Evolutionary conservation across 2,113 vertebrate genomes (phyloP), one percentile per base, ranked within the genome.

Genomic region (Tursiops truncatus): DNA sequence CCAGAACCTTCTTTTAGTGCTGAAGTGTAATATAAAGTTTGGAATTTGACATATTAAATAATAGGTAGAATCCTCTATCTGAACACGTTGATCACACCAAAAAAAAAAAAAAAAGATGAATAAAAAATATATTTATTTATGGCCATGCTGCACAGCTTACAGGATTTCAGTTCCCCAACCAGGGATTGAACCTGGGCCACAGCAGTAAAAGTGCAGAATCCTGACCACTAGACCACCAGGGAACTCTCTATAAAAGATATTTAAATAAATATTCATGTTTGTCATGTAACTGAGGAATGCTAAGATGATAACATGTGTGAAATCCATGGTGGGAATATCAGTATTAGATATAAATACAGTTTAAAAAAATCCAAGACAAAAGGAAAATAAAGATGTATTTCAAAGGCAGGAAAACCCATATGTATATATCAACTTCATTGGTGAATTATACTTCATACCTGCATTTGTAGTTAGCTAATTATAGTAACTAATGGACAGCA

Each of bases 381-480:
- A 80, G 41, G 33, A 76, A 93, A 77, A 60, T 38, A 83, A 77
- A 58, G 20, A 79, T 82, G 5, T 81, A 44, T 97, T 97, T 95
- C 68, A 93, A 90, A 88, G 47, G 26, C 86, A 87, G 28, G 38
- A 23, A 63, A 71, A 77, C 67, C 50, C 25, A 10, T 84, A 38
- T 63, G 2, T 94, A 0, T 93, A 0, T 94, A 15, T 91, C 58
- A 33, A 63, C 58, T 77, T 93, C 83, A 15, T 93, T 93, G 21
- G 13, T 77, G 38, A 92, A 84, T 95, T 95, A 33, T 68, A 70
- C 85, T 89, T 97, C 94, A 87, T 2, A 77, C 33, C 77, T 87
- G 58, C 21, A 85, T 94, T 95, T 82, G 47, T 88, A 87, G 70
- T 88, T 87, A 96, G 65, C 50, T 91, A 96, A 95, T 97, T 96